These are phyloP conservation scores for Falco peregrinus DNA, from an alignment of 2,797 vertebrate species.

Conservation along the genomic window DNA sequence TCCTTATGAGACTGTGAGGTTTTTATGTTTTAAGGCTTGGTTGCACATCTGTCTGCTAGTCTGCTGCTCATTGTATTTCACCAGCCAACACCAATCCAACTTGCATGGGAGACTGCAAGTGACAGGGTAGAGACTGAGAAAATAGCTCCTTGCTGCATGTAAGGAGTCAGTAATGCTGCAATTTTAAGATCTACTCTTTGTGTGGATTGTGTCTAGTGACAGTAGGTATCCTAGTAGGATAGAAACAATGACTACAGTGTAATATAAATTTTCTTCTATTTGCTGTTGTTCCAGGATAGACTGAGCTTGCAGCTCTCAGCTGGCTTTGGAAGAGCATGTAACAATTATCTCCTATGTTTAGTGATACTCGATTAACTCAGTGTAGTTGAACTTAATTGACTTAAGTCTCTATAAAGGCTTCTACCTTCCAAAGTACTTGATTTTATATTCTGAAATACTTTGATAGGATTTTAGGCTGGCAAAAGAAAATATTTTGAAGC, in stretches of 20 bases:
- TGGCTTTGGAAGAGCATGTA: background rate
- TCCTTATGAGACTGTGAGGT: accelerated
- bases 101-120: background rate
- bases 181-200: background rate
- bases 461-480: background rate
- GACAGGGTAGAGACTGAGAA: background rate
- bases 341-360: background rate
- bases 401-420: background rate
- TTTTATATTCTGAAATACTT: background rate
- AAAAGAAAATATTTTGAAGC: background rate
- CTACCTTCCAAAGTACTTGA: background rate
- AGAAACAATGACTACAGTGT: background rate
- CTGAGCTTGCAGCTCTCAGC: background rate
- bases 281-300: background rate
- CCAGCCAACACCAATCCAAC: background rate
- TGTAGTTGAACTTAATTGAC: background rate
- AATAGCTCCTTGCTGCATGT: background rate
- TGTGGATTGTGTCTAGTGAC: background rate
- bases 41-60: background rate
- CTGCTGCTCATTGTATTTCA: background rate
- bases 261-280: background rate
- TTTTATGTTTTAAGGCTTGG: background rate
- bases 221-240: background rate
- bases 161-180: background rate
- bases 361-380: background rate